Conservation (phyloP, 2,888 invertebrate genomes). For the Polyploca ridens region DNA sequence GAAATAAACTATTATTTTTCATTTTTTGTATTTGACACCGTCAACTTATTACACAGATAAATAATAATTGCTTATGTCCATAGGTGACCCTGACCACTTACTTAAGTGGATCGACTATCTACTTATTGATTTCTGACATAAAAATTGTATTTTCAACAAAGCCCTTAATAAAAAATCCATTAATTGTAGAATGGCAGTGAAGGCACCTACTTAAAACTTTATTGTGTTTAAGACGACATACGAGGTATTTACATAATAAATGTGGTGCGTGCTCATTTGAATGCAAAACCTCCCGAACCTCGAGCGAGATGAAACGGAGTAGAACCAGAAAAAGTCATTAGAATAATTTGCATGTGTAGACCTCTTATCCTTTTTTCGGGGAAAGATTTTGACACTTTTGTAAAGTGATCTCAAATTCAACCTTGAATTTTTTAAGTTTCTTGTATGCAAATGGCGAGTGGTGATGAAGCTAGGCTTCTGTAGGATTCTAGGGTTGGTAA, state of each 20-base stretch:
- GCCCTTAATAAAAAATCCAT: neutral
- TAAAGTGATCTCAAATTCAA: neutral
- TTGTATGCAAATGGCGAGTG: too few species aligned
- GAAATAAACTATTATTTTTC: too few species aligned
- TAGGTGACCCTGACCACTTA: too few species aligned
- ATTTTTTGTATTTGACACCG: too few species aligned
- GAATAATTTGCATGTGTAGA: slow-evolving; percentile 7
- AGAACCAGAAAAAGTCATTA: slow-evolving; percentile 12
- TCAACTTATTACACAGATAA: too few species aligned
- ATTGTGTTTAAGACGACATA: neutral
- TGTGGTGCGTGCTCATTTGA: neutral
- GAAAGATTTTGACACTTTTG: neutral
- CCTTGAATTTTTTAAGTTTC: slow-evolving; percentile 1
- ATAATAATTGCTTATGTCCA: too few species aligned
- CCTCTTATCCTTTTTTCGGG: slow-evolving; percentile 7
- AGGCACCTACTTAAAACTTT: slow-evolving; percentile 4
- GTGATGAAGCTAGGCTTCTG: too few species aligned
- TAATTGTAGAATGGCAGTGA: neutral
- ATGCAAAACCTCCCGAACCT: slow-evolving; percentile 4
- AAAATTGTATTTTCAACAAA: neutral
- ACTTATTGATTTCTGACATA: too few species aligned
- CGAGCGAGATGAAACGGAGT: neutral
- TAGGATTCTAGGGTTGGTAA: neutral
- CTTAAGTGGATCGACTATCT: too few species aligned
- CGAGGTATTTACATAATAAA: slow-evolving; percentile 2